Evolutionary conservation across 2,113 vertebrate genomes (phyloP), one percentile per base, ranked within the genome.

Genomic region (Oophaga pumilio): DNA sequence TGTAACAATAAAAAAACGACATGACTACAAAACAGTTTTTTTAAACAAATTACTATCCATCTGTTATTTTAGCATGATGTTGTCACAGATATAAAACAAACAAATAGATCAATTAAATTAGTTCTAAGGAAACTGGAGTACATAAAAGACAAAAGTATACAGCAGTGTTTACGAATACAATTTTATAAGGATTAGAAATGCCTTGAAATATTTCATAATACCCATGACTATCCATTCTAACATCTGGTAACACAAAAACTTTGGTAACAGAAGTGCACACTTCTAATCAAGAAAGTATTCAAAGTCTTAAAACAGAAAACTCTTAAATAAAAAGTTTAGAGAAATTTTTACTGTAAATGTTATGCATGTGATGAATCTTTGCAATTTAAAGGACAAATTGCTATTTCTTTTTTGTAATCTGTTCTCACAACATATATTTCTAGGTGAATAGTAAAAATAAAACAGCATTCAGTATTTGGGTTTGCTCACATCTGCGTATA

Each of bases 21-120:
- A 80, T 60, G 28, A n/a, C 26, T 50, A 50, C 17, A 82, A 59
- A 82, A 66, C 2, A 13, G 5, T 49, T 10, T 80, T 64, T 24
- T 78, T 56, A 59, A 82, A 82, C 33, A 64, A 64, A 82, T 64
- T 50, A 50, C 17, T 50, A 24, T 66, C 33, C 60, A 64, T 50
- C 76, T 78, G 50, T 78, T 78, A 24, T 78, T 78, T 78, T 78
- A 78, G 76, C 49, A 52, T 50, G n/a, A 26, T 78, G 52, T 57
- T 56, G 76, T 53, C 76, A 56, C 50, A 26, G 59, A n/a, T 82
- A 43, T 82, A 43, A 80, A 80, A 33, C 77, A 80, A 80, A 79
- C 33, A 71, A 33, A 74, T 74, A 76, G 74, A 52, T 76, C 74
- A 76, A 76, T 52, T 50, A 76, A 73, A 49, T 43, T 43, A 73